phyloP scores from a whole-genome alignment of 2,797 vertebrate genomes.

The Chloroceryle inda region DNA sequence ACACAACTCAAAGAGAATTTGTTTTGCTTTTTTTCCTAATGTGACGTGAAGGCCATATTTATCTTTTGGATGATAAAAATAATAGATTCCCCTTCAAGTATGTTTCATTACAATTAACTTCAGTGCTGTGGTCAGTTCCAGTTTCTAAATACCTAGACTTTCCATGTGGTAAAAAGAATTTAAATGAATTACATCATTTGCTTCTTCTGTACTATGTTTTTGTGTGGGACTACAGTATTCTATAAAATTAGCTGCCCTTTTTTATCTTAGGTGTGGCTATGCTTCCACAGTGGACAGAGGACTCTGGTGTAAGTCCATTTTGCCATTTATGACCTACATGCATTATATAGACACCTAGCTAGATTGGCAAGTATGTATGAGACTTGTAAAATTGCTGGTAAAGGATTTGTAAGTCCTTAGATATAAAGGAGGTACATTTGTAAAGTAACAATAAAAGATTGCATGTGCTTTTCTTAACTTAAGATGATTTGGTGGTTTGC shows the following conservation, averaged over 20 bases:
- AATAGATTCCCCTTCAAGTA: neutral
- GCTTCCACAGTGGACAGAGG: neutral
- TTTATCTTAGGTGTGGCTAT: constrained; percentile 12
- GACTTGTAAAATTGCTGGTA: neutral
- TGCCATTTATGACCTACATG: neutral
- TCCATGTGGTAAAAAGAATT: neutral
- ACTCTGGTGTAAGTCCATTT: neutral
- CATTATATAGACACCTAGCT: neutral
- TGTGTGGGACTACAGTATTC: neutral
- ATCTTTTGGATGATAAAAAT: neutral
- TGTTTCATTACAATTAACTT: neutral
- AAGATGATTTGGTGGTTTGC: neutral
- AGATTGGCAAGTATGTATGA: neutral
- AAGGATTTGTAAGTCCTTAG: neutral
- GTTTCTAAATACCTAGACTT: neutral
- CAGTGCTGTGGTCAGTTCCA: neutral
- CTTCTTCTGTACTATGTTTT: neutral
- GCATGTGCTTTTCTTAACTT: accelerated
- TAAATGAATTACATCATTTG: neutral
- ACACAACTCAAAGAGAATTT: neutral
- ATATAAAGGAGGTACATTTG: neutral
- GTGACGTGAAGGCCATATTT: neutral
- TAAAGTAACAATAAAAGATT: neutral
- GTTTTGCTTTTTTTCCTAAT: neutral
- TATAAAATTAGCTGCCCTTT: neutral